Percentiles rank a stretch among this genome's conserved stretches.
phyloP scores from a whole-genome alignment of 2,113 vertebrate species.

The Erpornis zantholeuca region DNA sequence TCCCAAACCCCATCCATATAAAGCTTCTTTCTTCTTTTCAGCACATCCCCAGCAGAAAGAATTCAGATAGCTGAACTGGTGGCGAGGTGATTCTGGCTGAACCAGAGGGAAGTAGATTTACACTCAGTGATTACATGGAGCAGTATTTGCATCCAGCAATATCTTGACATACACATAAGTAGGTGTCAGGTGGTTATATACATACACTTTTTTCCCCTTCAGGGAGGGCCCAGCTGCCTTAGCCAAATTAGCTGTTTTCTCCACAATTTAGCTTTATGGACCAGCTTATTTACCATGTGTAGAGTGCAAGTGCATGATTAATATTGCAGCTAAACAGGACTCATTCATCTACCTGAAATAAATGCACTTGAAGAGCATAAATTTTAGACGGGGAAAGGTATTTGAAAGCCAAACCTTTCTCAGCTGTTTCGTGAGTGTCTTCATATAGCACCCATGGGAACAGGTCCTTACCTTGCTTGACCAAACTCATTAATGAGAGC shows the following conservation, averaged over 20 bases:
- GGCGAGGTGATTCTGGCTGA: background rate
- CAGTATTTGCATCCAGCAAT: background rate
- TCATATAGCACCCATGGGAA: background rate
- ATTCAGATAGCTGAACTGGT: background rate
- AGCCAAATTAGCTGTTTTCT: background rate
- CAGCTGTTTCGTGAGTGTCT: background rate
- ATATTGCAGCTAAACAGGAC: background rate
- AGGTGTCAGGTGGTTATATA: background rate
- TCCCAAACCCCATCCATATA: background rate
- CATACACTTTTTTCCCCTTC: background rate
- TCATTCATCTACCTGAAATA: background rate
- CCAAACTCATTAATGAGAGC: conserved; percentile 49
- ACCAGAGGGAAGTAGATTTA: background rate
- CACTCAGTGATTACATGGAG: background rate
- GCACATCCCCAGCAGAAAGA: background rate
- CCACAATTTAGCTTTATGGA: background rate
- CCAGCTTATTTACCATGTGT: background rate
- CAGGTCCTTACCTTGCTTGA: conserved; percentile 28
- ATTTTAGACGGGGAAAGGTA: background rate
- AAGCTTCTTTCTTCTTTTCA: background rate
- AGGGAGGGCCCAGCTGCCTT: background rate
- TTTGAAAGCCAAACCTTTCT: background rate
- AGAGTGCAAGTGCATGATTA: background rate
- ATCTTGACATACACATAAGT: background rate
- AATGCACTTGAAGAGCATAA: background rate